Evolutionary conservation across 2,888 invertebrate species (phyloP).

Genomic region (Drosophila barbarae): DNA sequence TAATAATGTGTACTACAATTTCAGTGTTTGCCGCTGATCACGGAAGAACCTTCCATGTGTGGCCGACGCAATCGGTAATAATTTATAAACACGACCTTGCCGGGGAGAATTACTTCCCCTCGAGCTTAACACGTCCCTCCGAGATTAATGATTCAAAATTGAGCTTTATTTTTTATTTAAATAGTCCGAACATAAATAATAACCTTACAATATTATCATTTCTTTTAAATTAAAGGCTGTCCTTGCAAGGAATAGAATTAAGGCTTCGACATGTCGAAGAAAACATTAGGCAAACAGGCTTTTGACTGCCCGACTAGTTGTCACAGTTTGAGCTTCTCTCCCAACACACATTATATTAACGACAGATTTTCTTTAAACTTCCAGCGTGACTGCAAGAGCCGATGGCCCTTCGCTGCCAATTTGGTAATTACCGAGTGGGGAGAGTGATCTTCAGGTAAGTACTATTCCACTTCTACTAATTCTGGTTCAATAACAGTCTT

Average conservation of each 20-base stretch:
- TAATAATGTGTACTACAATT: constrained; percentile 42
- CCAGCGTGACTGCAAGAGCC: constrained; percentile 42
- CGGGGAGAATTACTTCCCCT: constrained; percentile 7
- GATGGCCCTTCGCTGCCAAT: neutral
- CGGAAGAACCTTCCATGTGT: constrained; percentile 24
- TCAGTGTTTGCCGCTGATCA: constrained; percentile 39
- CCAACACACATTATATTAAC: constrained; percentile 28
- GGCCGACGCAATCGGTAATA: constrained; percentile 46
- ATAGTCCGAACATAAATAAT: neutral
- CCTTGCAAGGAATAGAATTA: neutral
- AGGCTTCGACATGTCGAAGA: constrained; percentile 28
- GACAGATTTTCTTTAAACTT: constrained; percentile 62
- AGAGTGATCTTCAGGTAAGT: constrained; percentile 17
- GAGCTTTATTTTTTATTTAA: neutral
- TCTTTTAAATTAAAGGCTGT: neutral
- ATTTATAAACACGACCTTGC: constrained; percentile 32
- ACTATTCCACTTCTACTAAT: neutral
- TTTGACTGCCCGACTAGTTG: constrained; percentile 1
- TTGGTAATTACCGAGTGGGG: neutral
- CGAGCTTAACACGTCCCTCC: neutral
- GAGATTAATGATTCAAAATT: neutral
- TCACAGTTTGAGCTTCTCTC: constrained; percentile 3
- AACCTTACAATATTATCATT: neutral
- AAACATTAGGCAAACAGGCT: constrained; percentile 4
- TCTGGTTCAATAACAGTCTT: neutral